These are phyloP conservation scores for Trichomycterus rosablanca DNA, from an alignment of 2,113 vertebrate species.

Conservation along the genomic window DNA sequence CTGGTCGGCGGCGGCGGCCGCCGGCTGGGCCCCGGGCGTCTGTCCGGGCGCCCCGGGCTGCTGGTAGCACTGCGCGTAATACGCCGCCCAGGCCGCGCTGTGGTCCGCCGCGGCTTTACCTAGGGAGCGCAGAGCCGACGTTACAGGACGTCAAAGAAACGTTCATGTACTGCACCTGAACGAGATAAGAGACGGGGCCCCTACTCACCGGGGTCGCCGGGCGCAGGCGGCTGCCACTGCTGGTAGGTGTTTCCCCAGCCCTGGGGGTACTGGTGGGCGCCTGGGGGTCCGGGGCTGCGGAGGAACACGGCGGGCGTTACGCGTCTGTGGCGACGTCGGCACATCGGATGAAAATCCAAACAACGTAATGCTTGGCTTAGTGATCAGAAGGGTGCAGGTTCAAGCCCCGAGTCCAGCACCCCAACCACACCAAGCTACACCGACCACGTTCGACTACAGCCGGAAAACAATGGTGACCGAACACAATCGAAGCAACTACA, in stretches of 20 bases:
- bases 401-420: too few species aligned
- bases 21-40: slow-evolving; percentile 65
- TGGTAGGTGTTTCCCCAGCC: slow-evolving; percentile 84
- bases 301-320: too few species aligned
- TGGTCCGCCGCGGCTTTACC: slow-evolving; percentile 82
- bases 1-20: slow-evolving; percentile 72
- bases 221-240: slow-evolving; percentile 84
- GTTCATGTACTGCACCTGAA: too few species aligned
- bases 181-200: too few species aligned
- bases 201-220: slow-evolving; percentile 87
- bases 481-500: too few species aligned
- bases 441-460: too few species aligned
- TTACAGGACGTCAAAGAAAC: slow-evolving; percentile 1
- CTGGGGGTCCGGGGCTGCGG: slow-evolving; percentile 47
- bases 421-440: too few species aligned
- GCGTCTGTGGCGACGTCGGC: too few species aligned
- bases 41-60: slow-evolving; percentile 79
- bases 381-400: too few species aligned
- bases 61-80: slow-evolving; percentile 89
- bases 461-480: too few species aligned
- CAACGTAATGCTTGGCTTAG: too few species aligned
- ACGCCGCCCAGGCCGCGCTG: slow-evolving; percentile 88
- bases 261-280: slow-evolving; percentile 81
- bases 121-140: slow-evolving; percentile 35
- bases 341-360: too few species aligned